Base-by-base conservation (phyloP, 2,888 invertebrate genomes). In the Lasioglossum calceatum region DNA sequence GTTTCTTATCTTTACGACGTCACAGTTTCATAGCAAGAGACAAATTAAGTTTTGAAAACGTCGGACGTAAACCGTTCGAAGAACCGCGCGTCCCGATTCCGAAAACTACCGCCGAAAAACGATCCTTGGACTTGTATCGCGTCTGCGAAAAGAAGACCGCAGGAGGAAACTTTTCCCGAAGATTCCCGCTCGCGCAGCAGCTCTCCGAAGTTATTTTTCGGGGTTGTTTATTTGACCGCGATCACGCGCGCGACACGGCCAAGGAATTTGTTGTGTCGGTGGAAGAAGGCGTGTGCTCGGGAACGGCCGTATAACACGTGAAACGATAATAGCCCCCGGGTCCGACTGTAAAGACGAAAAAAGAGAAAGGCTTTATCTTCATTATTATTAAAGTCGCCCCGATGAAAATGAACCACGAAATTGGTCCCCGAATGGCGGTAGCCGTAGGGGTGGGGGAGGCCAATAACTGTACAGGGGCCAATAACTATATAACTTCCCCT, bases 341-440 rank as follows among this genome's bases (percentile, higher is more conserved):
- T 81, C 81, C 78, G 79, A 81, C 88, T 67, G 42, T 36, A 54
- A 54, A 42, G 39, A 23, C 39, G 64, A 32, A 27, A 32, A 32
- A 44, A 70, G 70, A 82, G 82, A 86, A 87, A 84, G 88, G 44
- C 88, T 87, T 82, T 84, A 90, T 91, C 90, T 89, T 91, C 91
- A 87, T 91, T 91, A 91, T 91, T 90, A 91, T 90, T 89, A 91
- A 91, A 90, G 91, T 90, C 88, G 86, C 44, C 85, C 79, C 83
- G 90, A 91, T 89, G 91, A 91, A 90, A 91, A 91, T 91, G 91
- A 91, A 77, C 91, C 91, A 90, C 91, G 91, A 91, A 90, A 91
- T 91, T 91, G 90, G 89, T 87, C 91, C 91, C 91, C 64, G 85
- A 90, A 91, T 87, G 90, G 91, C 87, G 88, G 82, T 81, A 88